Evolutionary conservation across 2,797 vertebrate species (phyloP), one percentile per base, ranked within the genome.

Genomic region (Schizothorax lantsangensis): DNA sequence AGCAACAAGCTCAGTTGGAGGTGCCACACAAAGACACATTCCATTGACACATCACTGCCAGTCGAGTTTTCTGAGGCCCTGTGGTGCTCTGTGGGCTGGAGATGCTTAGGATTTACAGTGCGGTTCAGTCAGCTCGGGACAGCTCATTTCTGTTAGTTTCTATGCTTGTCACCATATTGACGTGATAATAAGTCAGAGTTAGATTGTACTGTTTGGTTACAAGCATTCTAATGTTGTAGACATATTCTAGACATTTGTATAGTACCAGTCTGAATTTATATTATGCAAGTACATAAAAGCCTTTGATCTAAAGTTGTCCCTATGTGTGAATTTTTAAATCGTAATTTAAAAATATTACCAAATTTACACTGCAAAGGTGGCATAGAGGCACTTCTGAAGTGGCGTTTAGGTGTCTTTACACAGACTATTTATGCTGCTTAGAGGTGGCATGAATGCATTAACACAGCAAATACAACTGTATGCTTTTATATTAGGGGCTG

Each of bases 1-100:
- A 91, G 86, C 91, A 91, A 92, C 92, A 89, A 77, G 40, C 86
- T 17, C 85, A 85, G 91, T 92, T 91, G 89, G 88, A 91, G 90
- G 90, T 92, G 91, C 92, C 89, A 84, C 71, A 83, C 89, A 68
- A 26, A 15, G 33, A 62, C 33, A 59, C 36, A 7, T 84, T 85
- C 90, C 91, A 86, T 87, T 92, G 92, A 85, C 85, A 89, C 90
- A 90, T 88, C 62, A 12, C 62, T 77, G 54, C 52, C 7, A 82
- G 38, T 72, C 57, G 75, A 66, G 75, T 78, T 86, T 36, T 40
- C 80, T 83, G 81, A 87, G 88, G 66, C 84, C 59, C 71, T 57
- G 57, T 30, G 79, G 79, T 33, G 23, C 52, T n/a, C 14, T 38
- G n/a, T 79, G 73, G 87, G 68, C 38, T 79, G 57, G 80, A 72